Base-by-base conservation (phyloP, 2,113 vertebrate genomes). In the Marmota flaviventris region DNA sequence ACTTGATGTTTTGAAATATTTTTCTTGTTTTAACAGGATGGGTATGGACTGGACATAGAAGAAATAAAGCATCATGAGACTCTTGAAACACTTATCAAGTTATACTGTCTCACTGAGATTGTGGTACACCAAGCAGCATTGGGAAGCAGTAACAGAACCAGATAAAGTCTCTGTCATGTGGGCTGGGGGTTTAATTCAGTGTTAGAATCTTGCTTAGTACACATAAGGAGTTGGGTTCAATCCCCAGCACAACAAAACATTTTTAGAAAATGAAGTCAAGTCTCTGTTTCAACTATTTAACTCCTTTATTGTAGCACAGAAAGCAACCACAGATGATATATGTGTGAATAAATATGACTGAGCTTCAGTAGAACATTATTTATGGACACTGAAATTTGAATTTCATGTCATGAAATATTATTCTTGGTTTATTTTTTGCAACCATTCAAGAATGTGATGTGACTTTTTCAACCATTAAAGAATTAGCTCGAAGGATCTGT, bases 381-480 rank as follows among this genome's bases (percentile, higher is more conserved):
- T 75, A 32, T 51, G 42, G 58, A 61, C 61, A 72, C 6, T 27
- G 37, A 69, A 77, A 83, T 83, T 42, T 83, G 79, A 67, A 67
- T 67, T 67, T 67, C 27, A 12, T 32, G 65, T 67, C 65, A 32
- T 29, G 29, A 92, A 92, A 83, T 92, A 56, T 4, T 82, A 29
- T 78, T 78, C n/a, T 94, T 78, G 25, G 76, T 87, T 92, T 51
- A 34, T n/a, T 63, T 75, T 84, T 83, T 87, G 76, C 67, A 75
- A 87, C 17, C 45, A 48, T 51, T 93, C 42, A 89, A 78, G 63
- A 72, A 89, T 29, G 16, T 1, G 20, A 2, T 58, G 7, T 22
- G 56, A 42, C 51, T 75, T 84, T 83, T 87, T 87, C 45, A 75
- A 92, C 12, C 37, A 48, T 51, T 89, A 53, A 89, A 78, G 72